Base-by-base conservation (phyloP, 2,888 invertebrate genomes). In the Hartigia nigra region DNA sequence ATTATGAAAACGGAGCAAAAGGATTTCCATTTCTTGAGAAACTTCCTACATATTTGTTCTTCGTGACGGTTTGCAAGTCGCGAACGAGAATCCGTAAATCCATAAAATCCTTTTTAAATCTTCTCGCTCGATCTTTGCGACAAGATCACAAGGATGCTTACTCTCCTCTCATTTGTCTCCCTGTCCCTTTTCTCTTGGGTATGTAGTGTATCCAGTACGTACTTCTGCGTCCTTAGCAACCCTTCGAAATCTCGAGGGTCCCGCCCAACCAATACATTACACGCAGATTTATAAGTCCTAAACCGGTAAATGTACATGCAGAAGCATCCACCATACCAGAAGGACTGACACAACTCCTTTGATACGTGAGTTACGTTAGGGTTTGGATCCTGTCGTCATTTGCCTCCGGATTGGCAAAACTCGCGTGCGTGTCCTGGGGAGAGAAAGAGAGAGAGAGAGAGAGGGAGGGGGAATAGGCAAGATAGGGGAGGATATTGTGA, bases 401-500 rank as follows among this genome's bases (percentile, higher is more conserved):
- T 55, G 55, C 55, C 55, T 55, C 23, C 55, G 55, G 55, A 55
- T 23, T 55, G 55, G 14, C 55, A 55, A 55, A 55, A 55, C 23
- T 55, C 55, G 55, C 55, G 55, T 55, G 55, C 23, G 55, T 55
- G 55, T 55, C 55, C 23, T 55, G 55, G 9, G 70, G 31, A 3
- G 72, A 31, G 31, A 70, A 12, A 70, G 1, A 77, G 69, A 79
- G 75, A 31, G 80, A 82, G 80, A 77, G 81, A 77, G 76, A 70
- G 78, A 77, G 80, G 81, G 82, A 76, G 80, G 77, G 80, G 77
- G 78, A 81, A 82, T 83, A 84, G 86, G 83, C 81, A 86, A 85
- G 86, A 78, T 85, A 87, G 87, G 87, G 88, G 84, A 87, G 88
- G 90, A 90, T 89, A 91, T 90, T 89, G 88, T 91, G 91, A 91